Evolutionary conservation across 2,113 vertebrate species (phyloP), one percentile per base, ranked within the genome.

Genomic region (Apodemus sylvaticus): DNA sequence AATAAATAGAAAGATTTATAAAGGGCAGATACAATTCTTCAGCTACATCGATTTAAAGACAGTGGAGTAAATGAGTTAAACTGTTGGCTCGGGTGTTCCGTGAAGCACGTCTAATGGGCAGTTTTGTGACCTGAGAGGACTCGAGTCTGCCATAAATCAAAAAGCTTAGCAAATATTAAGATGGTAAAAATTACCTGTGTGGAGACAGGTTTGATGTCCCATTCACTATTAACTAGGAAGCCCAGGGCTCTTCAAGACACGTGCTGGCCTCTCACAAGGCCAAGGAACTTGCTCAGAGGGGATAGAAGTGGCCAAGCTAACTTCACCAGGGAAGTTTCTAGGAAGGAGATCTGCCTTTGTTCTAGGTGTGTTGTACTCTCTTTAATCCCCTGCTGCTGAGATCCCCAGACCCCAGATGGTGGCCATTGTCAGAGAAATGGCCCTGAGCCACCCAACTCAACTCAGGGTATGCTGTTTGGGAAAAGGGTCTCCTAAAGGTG

Each of bases 151-250:
- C 95, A 98, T 98, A 98, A 99, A 99, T 99, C 98, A 98, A 98
- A 98, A 98, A 97, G 98, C 98, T 98, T 98, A 98, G 98, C 98
- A 98, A 98, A 98, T 98, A 98, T 98, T 98, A 98, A 98, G 98
- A 98, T 96, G 97, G 98, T 96, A 98, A 97, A 98, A 98, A 99
- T 97, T 97, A 98, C 98, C 98, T 98, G 97, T 97, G 97, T 97
- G 98, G 97, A 97, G 97, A 95, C 95, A 97, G 98, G 98, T 98
- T 97, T 97, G 98, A 97, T 98, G 98, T 98, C 97, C 97, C 98
- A 97, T 98, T 97, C 97, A 78, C 97, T 97, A 98, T 97, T 98
- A 97, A 97, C 98, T 97, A 98, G 98, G 98, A 98, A 98, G 97
- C 98, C 95, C 96, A 98, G 98, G 97, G 95, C 97, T 97, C 97